These are phyloP conservation scores for Vespertilio murinus DNA, from an alignment of 2,797 vertebrate genomes.

Conservation along the genomic window DNA sequence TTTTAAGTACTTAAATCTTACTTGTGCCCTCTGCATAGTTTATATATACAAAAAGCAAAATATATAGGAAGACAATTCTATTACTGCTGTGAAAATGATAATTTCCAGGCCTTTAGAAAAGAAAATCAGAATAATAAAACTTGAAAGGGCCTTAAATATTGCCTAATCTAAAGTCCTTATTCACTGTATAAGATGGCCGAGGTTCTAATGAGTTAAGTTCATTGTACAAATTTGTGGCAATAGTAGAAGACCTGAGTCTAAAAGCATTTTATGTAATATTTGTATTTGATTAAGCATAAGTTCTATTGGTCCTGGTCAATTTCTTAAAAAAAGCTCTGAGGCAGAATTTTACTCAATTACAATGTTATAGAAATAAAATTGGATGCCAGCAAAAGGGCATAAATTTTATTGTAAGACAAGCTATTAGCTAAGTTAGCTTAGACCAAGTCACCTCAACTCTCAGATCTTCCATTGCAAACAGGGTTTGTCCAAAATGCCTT, in stretches of 20 bases:
- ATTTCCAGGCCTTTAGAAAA: slow-evolving; percentile 48
- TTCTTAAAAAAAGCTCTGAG: slow-evolving; percentile 39
- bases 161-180: not conserved
- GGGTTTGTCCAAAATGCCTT: not conserved
- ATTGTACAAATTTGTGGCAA: not conserved
- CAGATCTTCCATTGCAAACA: not conserved
- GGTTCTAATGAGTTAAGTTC: not conserved
- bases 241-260: not conserved
- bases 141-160: slow-evolving; percentile 21
- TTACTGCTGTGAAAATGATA: slow-evolving; percentile 21
- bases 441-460: not conserved
- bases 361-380: not conserved
- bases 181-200: not conserved
- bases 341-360: not conserved
- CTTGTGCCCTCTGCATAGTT: slow-evolving; percentile 40
- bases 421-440: slow-evolving; percentile 3
- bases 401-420: not conserved
- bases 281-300: not conserved
- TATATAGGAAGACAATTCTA: slow-evolving; percentile 46
- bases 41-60: slow-evolving; percentile 58
- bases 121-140: slow-evolving; percentile 48
- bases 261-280: not conserved
- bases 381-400: not conserved
- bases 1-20: slow-evolving; percentile 65
- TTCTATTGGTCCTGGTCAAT: not conserved